These are phyloP conservation scores for Gallinago solitaria DNA, from an alignment of 2,797 vertebrate species.

Conservation along the genomic window DNA sequence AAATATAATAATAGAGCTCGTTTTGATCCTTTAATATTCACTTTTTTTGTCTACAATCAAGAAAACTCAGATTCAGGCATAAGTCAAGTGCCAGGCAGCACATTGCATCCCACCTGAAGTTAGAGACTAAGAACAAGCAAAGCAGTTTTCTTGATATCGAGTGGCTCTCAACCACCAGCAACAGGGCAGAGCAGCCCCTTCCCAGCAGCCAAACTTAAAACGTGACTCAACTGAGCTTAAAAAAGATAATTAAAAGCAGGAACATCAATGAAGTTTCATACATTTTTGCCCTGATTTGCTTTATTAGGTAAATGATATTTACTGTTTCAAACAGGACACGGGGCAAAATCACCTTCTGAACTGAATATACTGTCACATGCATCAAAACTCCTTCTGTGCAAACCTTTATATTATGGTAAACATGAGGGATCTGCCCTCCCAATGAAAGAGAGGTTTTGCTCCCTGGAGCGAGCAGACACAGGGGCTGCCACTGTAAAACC, in stretches of 20 bases:
- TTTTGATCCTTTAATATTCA: not conserved
- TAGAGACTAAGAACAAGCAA: not conserved
- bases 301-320: not conserved
- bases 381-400: not conserved
- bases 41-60: not conserved
- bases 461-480: fast-evolving
- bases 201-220: not conserved
- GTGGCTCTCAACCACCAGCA: not conserved
- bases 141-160: not conserved
- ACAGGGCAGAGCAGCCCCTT: not conserved
- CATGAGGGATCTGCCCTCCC: not conserved
- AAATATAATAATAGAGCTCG: not conserved
- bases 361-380: not conserved
- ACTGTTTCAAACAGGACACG: not conserved
- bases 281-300: not conserved
- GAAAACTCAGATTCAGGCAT: not conserved
- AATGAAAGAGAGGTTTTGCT: not conserved
- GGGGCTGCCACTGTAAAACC: not conserved
- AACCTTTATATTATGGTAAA: not conserved
- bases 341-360: not conserved
- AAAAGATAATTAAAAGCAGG: not conserved
- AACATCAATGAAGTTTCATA: not conserved
- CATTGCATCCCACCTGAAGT: not conserved
- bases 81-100: not conserved
- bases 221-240: not conserved